Evolutionary conservation across 2,797 vertebrate species (phyloP), one percentile per base, ranked within the genome.

Genomic region (Steatocranus sp.): DNA sequence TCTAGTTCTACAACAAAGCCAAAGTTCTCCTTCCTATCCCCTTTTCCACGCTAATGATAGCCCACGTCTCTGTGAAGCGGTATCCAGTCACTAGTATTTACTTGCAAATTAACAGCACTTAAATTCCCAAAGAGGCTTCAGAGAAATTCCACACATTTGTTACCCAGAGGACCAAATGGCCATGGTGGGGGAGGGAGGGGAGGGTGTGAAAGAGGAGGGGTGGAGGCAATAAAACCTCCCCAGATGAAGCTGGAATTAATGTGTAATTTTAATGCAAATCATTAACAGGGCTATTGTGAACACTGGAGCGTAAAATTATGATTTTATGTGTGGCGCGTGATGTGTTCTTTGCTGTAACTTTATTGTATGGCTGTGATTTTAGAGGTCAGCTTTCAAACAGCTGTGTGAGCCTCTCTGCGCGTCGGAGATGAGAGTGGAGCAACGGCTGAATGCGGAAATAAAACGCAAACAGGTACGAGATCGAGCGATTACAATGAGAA

Each of bases 141-240:
- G 91, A 93, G 92, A 94, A 90, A 95, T 94, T 94, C 94, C 93
- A 90, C 91, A 92, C 93, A 87, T 94, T 93, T 91, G 93, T 92
- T 92, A 82, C 84, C 91, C 92, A 30, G 78, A 81, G 86, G 82
- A 87, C 87, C 92, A 94, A 94, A 94, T 92, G 90, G 87, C 91
- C 83, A 76, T 81, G n/a, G 25, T 1, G 2, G 5, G 18, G 1
- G 14, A 11, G 84, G 81, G 86, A 18, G 11, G 6, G 48, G 9
- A 34, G 46, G 82, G 41, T 11, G 58, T 50, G n/a, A 81, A 50
- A 15, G 46, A 75, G 61, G 76, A 20, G 46, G 70, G 61, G 50
- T 23, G 58, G 68, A 25, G 53, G 86, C 79, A 91, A 87, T 93
- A 89, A 90, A 91, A 88, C 61, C 77, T 58, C 77, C 80, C 79